These are phyloP conservation scores for Neodiprion virginianus DNA, from an alignment of 1,140 invertebrate genomes.

Conservation along the genomic window DNA sequence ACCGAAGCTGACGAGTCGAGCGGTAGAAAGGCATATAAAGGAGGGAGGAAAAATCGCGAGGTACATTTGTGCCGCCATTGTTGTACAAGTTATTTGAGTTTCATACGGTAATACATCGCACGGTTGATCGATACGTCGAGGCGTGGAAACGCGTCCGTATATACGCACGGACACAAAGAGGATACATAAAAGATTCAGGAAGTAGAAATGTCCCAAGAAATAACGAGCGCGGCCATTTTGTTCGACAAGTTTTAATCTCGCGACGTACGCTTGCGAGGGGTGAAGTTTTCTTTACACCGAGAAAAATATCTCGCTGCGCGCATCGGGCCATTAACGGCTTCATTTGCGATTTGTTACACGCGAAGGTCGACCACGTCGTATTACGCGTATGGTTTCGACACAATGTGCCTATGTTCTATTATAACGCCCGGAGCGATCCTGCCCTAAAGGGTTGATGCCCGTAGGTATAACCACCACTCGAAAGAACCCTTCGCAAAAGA, in stretches of 20 bases:
- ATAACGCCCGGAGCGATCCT: neutral
- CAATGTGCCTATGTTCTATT: too few relatives aligned
- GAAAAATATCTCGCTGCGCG: neutral
- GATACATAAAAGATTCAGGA: neutral
- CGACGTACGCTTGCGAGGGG: neutral
- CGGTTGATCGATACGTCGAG: too few relatives aligned
- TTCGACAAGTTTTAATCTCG: constrained; percentile 2
- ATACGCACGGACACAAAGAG: neutral
- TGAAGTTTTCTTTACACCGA: neutral
- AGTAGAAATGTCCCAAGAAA: neutral
- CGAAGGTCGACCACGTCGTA: neutral
- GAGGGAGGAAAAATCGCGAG: too few relatives aligned
- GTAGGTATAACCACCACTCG: constrained; percentile 31
- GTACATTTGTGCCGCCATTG: too few relatives aligned
- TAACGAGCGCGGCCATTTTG: neutral
- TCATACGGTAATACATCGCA: too few relatives aligned
- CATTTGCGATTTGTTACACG: neutral
- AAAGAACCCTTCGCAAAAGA: constrained; percentile 45
- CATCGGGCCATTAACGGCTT: neutral
- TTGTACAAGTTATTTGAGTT: too few relatives aligned
- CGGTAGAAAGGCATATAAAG: too few relatives aligned
- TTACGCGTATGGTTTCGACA: neutral
- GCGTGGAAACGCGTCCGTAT: too few relatives aligned
- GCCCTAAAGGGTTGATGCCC: constrained; percentile 41
- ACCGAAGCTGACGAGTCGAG: too few relatives aligned